Conservation (phyloP, 2,113 vertebrate species). For the Nothobranchius furzeri region DNA sequence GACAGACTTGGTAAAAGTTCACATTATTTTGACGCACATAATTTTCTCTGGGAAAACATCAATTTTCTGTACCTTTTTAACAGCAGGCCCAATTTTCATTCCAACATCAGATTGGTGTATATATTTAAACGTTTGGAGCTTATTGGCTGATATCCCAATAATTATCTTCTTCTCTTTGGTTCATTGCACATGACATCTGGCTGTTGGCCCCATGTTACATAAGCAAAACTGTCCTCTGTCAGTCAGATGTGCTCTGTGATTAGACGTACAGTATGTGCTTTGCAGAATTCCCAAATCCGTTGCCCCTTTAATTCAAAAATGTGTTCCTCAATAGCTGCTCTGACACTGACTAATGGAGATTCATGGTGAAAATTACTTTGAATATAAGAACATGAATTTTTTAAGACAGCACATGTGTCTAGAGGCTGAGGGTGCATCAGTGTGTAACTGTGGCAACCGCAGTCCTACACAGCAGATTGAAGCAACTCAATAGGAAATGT, state of each 20-base stretch:
- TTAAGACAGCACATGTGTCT: background rate
- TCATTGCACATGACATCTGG: background rate
- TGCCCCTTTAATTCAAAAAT: background rate
- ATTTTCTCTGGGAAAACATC: too few species aligned
- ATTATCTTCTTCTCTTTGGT: background rate
- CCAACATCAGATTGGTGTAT: background rate
- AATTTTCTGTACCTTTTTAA: too few species aligned
- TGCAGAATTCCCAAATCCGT: background rate
- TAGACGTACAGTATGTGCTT: background rate
- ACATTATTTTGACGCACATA: too few species aligned
- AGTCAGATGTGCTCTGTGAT: background rate
- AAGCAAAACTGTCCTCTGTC: background rate
- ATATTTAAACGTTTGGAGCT: background rate
- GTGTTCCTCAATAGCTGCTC: background rate
- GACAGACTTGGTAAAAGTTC: too few species aligned
- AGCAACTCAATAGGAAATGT: conserved; percentile 3
- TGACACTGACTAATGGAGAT: background rate
- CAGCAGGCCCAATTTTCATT: background rate
- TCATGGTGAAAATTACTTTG: background rate
- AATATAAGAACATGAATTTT: background rate
- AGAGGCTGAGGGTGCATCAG: background rate
- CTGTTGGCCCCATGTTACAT: background rate
- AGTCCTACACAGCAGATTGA: background rate
- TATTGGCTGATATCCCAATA: background rate
- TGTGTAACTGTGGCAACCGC: background rate